Base-by-base conservation (phyloP, 2,797 vertebrate genomes). In the Rhinatrema bivittatum region DNA sequence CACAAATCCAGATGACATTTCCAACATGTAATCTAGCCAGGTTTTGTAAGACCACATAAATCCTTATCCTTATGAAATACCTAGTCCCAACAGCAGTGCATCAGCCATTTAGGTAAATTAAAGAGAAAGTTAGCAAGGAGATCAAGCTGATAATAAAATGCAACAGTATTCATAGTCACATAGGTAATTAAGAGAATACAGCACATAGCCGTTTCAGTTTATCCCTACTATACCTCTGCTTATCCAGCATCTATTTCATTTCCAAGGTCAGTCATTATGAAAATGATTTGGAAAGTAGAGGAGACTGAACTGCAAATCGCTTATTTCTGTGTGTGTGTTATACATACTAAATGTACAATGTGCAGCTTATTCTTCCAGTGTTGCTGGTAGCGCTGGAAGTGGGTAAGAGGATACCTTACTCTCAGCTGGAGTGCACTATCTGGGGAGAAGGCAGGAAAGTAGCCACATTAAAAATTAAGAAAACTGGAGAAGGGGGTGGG, bases 1-100 rank as follows among this genome's bases (percentile, higher is more conserved):
- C 62, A 61, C 62, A 77, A 76, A 85, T 84, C 82, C 84, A 80
- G 81, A 85, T 85, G 79, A 81, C 77, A 86, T 85, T 86, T 72
- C 20, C 53, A 71, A 76, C 70, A 70, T 40, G 36, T 31, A 71
- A 53, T 54, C 63, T 43, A 62, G 60, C 32, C 56, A 27, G 61
- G 53, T 72, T 60, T 68, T 74, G 64, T 68, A 76, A 64, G 77
- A 75, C 76, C 71, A 76, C 55, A 62, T 78, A 75, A 82, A 82
- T 73, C 74, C 74, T 73, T 72, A 76, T 57, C 67, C 69, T 72
- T 79, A 82, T 82, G 81, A 78, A 76, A 79, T 65, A 66, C 69
- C 64, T 78, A 76, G 77, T 76, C 67, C 79, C 62, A 50, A 63
- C 43, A 63, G 58, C 61, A 66, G 53, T 15, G 39, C 42, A 57